phyloP scores from a whole-genome alignment of 1,140 invertebrate species.

The Plectus sambesii region DNA sequence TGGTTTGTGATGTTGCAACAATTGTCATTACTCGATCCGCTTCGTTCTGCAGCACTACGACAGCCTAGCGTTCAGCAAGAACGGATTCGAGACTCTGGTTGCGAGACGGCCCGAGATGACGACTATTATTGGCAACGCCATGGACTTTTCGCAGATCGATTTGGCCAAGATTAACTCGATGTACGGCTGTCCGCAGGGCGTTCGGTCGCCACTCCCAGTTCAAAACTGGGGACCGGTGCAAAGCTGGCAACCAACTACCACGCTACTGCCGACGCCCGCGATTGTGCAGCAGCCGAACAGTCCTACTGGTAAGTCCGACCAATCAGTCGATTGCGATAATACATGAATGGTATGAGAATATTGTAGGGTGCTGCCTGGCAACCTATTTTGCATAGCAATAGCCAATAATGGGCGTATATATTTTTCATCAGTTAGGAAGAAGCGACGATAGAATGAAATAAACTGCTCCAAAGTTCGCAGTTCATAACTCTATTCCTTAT shows the following conservation, averaged over 20 bases:
- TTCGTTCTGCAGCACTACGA: conserved; percentile 34
- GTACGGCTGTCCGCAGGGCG: conserved; percentile 30
- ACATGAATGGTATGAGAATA: too few species aligned
- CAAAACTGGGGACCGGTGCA: neutral
- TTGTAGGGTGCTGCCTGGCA: neutral
- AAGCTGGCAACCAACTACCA: neutral
- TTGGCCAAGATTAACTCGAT: conserved; percentile 40
- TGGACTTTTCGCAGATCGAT: conserved; percentile 41
- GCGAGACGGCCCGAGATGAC: conserved; percentile 40
- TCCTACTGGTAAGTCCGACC: too few species aligned
- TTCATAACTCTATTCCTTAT: too few species aligned
- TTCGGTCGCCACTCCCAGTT: neutral
- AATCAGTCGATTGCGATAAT: too few species aligned
- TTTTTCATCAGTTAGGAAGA: too few species aligned
- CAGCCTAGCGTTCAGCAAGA: conserved; percentile 38
- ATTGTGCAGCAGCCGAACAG: too few species aligned
- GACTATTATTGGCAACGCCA: conserved; percentile 39
- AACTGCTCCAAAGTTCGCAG: too few species aligned
- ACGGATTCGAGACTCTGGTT: conserved; percentile 40
- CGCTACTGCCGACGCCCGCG: conserved; percentile 6
- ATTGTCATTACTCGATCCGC: conserved; percentile 9
- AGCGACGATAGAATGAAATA: too few species aligned
- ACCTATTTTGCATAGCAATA: too few species aligned
- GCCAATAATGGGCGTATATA: too few species aligned
- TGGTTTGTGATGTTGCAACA: conserved; percentile 8